Evolutionary conservation across 2,113 vertebrate genomes (phyloP).

Genomic region (pig (Sus scrofa)): DNA sequence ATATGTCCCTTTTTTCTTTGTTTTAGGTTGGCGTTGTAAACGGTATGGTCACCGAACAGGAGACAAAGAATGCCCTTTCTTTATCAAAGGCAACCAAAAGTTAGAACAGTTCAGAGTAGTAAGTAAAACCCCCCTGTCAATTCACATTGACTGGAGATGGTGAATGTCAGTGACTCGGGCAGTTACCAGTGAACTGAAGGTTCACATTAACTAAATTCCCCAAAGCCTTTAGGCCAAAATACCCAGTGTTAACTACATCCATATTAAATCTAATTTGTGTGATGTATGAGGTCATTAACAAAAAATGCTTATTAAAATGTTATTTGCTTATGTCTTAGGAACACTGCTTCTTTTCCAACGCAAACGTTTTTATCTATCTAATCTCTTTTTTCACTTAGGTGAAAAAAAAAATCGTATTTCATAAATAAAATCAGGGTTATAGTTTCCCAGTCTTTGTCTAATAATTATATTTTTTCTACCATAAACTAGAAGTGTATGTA

Average conservation of each 20-base stretch:
- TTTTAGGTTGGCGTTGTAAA: slow-evolving; percentile 97
- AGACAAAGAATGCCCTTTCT: slow-evolving; percentile 97
- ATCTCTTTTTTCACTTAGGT: background rate
- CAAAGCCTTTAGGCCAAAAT: background rate
- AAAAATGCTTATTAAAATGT: background rate
- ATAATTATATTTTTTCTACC: background rate
- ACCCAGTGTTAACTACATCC: background rate
- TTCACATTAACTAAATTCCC: background rate
- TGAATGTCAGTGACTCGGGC: slow-evolving; percentile 14
- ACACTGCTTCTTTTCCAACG: background rate
- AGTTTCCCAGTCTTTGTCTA: background rate
- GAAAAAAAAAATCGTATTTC: background rate
- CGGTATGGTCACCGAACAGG: slow-evolving; percentile 97
- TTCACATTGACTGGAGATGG: slow-evolving; percentile 29
- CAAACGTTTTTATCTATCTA: background rate
- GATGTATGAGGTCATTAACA: background rate
- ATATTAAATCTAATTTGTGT: background rate
- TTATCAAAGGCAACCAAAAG: slow-evolving; percentile 99
- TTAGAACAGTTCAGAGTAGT: slow-evolving; percentile 99
- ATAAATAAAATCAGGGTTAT: slow-evolving; percentile 19
- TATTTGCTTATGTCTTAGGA: background rate
- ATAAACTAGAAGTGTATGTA: slow-evolving; percentile 8
- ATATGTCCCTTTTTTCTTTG: slow-evolving; percentile 75
- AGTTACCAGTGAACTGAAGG: slow-evolving; percentile 54
- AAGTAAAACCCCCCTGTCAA: slow-evolving; percentile 85